A percentile compares a stretch with the other conserved stretches of the same genome.
These are phyloP conservation scores for Simalia tracyae DNA, from an alignment of 2,797 vertebrate species.

Conservation along the genomic window DNA sequence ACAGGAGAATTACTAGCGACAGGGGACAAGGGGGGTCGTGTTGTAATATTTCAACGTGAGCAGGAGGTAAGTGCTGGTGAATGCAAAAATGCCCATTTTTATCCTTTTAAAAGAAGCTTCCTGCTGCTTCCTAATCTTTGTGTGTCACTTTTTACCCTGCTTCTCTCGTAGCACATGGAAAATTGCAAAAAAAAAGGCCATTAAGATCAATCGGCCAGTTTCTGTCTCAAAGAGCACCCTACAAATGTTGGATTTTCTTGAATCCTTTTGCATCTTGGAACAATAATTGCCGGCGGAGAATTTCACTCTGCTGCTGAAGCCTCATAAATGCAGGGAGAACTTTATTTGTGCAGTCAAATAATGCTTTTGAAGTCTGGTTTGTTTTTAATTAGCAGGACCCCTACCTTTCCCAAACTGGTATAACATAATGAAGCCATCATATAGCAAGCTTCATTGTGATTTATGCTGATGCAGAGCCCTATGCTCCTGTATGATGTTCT, in stretches of 20 bases:
- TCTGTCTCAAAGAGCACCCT: conserved; percentile 29
- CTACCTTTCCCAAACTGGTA: not conserved
- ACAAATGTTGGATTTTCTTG: conserved; percentile 1
- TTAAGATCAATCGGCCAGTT: conserved; percentile 48
- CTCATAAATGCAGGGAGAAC: not conserved
- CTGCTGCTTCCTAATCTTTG: conserved; percentile 68
- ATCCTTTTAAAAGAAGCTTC: conserved; percentile 67
- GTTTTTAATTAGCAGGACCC: not conserved
- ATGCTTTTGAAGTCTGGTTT: conserved; percentile 1
- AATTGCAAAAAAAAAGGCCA: conserved; percentile 48
- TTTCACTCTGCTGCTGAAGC: fast-evolving
- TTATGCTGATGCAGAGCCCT: not conserved
- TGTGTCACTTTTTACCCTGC: conserved; percentile 57
- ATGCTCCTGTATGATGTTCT: not conserved
- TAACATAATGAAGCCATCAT: not conserved
- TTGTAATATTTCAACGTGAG: conserved; percentile 97
- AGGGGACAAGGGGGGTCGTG: conserved; percentile 96
- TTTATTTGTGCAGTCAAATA: not conserved
- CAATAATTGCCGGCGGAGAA: not conserved
- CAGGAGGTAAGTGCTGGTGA: conserved; percentile 87
- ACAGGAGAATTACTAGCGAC: conserved; percentile 96
- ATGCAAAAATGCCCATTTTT: conserved; percentile 67
- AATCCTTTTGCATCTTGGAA: not conserved
- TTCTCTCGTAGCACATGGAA: conserved; percentile 54
- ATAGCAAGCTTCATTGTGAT: not conserved